phyloP scores from a whole-genome alignment of 1,140 invertebrate species.

The Acromyrmex echinatior region DNA sequence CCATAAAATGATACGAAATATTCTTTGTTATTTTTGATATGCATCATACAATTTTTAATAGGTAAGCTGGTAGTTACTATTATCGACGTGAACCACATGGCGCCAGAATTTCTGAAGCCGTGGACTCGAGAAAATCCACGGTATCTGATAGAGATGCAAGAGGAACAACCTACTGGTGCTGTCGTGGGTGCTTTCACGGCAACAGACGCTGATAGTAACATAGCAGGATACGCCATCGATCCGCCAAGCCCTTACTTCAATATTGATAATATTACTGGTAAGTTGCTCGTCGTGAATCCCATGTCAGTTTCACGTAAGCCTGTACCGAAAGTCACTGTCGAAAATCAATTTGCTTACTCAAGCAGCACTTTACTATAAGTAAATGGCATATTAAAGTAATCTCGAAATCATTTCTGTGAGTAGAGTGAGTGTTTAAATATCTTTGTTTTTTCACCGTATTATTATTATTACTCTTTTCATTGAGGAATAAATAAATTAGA shows the following conservation, averaged over 20 bases:
- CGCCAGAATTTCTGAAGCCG: constrained; percentile 90
- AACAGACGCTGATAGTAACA: constrained; percentile 93
- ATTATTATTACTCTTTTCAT: background rate
- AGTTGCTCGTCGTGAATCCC: constrained; percentile 40
- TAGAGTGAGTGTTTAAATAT: background rate
- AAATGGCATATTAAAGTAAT: background rate
- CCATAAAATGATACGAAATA: constrained; percentile 28
- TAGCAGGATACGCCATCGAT: constrained; percentile 91
- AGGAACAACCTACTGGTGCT: constrained; percentile 94
- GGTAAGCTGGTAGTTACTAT: constrained; percentile 95
- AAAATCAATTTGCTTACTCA: constrained; percentile 45
- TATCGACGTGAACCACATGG: constrained; percentile 92
- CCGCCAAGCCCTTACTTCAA: constrained; percentile 92
- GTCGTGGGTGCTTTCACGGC: constrained; percentile 93
- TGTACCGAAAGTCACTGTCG: constrained; percentile 11
- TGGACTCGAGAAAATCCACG: constrained; percentile 91
- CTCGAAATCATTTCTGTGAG: background rate
- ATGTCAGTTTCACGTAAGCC: constrained; percentile 34
- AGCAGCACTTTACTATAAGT: background rate
- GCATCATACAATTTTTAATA: constrained; percentile 73
- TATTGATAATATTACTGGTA: constrained; percentile 92
- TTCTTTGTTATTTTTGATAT: background rate
- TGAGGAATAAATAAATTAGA: background rate
- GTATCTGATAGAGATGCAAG: constrained; percentile 91
- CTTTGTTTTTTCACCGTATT: background rate